phyloP scores from a whole-genome alignment of 2,113 vertebrate species.

The Canis aureus region DNA sequence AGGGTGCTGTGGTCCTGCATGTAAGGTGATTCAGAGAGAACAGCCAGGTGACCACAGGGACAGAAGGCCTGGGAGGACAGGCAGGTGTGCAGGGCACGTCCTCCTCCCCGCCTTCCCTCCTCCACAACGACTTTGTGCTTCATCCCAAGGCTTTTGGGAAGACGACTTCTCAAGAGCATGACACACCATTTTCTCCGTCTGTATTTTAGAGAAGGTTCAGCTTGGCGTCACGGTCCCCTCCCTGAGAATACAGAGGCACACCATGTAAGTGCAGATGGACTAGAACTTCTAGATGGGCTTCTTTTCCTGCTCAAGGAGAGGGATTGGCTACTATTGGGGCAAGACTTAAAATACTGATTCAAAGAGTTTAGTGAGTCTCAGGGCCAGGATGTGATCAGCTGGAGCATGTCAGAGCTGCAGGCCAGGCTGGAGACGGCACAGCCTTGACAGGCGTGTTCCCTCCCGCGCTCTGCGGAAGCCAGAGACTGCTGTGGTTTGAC shows the following conservation, averaged over 20 bases:
- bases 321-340: too few relatives aligned
- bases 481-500: neutral
- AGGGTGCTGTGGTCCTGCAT: fast-evolving
- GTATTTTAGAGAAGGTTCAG: neutral
- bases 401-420: neutral
- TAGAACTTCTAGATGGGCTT: too few relatives aligned
- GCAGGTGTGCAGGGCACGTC: neutral
- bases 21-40: neutral
- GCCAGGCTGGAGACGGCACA: neutral
- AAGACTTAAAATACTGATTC: neutral
- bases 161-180: neutral
- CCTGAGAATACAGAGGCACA: fast-evolving
- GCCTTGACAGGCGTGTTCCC: too few relatives aligned
- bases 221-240: too few relatives aligned
- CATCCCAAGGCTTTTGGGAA: neutral
- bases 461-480: neutral
- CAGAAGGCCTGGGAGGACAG: neutral
- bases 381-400: neutral
- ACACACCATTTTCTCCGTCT: neutral
- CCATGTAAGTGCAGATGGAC: fast-evolving
- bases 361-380: neutral
- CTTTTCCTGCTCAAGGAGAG: neutral
- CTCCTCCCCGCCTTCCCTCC: neutral
- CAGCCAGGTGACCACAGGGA: neutral
- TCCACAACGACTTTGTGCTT: neutral